Percentiles rank a stretch among this genome's conserved stretches.
phyloP scores from a whole-genome alignment of 2,797 vertebrate genomes.

The Sebastes taczanowskii region DNA sequence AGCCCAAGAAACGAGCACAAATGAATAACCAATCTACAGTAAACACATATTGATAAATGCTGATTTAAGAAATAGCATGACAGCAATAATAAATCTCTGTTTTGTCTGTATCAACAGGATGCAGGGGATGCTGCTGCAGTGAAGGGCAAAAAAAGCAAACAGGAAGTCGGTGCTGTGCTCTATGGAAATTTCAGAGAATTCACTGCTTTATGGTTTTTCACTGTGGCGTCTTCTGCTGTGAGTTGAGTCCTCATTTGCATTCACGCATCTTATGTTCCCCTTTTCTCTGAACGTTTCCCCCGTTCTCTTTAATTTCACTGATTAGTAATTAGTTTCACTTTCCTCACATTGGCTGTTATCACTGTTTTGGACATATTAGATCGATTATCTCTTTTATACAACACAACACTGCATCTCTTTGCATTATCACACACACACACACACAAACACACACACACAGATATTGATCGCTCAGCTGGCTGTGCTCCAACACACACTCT shows the following conservation, averaged over 20 bases:
- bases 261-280: not conserved
- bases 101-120: constrained; percentile 45
- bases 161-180: constrained; percentile 51
- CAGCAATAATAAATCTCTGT: constrained; percentile 2
- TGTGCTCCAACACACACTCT: constrained; percentile 22
- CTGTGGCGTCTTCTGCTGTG: not conserved
- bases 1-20: not conserved
- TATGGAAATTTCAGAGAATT: constrained; percentile 70
- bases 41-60: not conserved
- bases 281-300: not conserved
- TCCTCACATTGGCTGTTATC: not conserved
- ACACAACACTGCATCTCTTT: not conserved
- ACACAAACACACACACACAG: constrained; percentile 1
- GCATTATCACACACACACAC: not conserved
- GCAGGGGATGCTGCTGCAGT: constrained; percentile 31
- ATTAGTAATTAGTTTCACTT: not conserved
- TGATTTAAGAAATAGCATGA: not conserved
- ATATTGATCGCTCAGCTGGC: constrained; percentile 48
- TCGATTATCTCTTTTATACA: not conserved
- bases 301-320: not conserved
- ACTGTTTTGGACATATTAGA: not conserved
- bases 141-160: constrained; percentile 37
- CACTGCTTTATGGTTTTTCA: constrained; percentile 29
- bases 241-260: not conserved
- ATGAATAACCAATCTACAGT: not conserved